Percentiles rank a stretch among this genome's conserved stretches.
Conservation (phyloP, 2,888 invertebrate species). For the Himalopsyche tibetana region DNA sequence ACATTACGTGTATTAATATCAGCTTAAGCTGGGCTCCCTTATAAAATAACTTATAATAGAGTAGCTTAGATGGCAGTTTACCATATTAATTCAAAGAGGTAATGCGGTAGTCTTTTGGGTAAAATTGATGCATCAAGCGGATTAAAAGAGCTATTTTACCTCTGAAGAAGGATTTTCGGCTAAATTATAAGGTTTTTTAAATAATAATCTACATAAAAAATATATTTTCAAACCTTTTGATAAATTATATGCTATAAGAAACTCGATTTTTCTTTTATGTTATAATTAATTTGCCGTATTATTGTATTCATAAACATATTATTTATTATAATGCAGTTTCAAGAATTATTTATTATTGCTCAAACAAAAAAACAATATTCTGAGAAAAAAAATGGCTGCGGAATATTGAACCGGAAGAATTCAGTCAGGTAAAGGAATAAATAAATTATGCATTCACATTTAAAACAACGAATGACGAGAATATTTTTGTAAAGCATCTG, state of each 20-base stretch:
- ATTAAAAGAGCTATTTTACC: neutral
- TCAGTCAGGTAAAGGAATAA: neutral
- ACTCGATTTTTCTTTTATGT: too few species aligned
- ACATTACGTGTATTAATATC: too few species aligned
- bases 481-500: slow-evolving; percentile 8
- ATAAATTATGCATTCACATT: slow-evolving; percentile 15
- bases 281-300: too few species aligned
- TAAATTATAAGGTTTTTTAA: too few species aligned
- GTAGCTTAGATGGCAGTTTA: neutral
- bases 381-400: neutral
- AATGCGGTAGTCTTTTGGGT: neutral
- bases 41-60: neutral
- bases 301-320: too few species aligned
- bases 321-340: too few species aligned
- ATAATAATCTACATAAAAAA: too few species aligned
- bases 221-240: too few species aligned
- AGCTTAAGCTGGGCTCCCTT: too few species aligned
- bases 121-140: slow-evolving; percentile 16
- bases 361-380: too few species aligned
- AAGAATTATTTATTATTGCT: too few species aligned
- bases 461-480: slow-evolving; percentile 7
- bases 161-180: neutral
- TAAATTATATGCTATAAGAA: too few species aligned
- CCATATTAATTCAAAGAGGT: slow-evolving; percentile 16
- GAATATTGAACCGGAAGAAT: neutral